Evolutionary conservation across 2,888 invertebrate genomes (phyloP).

Genomic region (Rhagonycha lutea): DNA sequence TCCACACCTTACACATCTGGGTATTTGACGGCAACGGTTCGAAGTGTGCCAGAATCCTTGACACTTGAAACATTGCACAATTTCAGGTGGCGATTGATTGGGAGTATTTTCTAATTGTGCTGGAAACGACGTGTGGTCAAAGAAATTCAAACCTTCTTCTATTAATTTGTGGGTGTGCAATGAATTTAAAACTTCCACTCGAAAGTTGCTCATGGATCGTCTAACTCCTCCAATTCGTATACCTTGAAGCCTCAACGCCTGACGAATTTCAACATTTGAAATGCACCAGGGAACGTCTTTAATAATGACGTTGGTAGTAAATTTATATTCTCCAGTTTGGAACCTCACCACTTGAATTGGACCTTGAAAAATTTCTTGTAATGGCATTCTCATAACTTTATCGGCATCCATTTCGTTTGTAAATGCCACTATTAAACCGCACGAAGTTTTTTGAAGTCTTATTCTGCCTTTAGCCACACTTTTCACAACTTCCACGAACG

Average conservation of each 20-base stretch:
- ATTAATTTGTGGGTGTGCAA: constrained; percentile 54
- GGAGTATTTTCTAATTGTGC: constrained; percentile 54
- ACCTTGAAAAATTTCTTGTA: constrained; percentile 52
- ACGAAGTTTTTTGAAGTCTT: constrained; percentile 38
- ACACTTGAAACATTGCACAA: constrained; percentile 59
- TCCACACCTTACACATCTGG: constrained; percentile 59
- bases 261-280: constrained; percentile 55
- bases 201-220: constrained; percentile 29
- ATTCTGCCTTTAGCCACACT: constrained; percentile 33
- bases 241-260: constrained; percentile 55
- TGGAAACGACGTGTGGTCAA: constrained; percentile 54
- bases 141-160: constrained; percentile 58
- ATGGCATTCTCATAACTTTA: constrained; percentile 50
- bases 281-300: constrained; percentile 59
- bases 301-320: constrained; percentile 52
- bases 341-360: constrained; percentile 56
- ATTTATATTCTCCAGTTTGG: constrained; percentile 51
- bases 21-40: constrained; percentile 47
- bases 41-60: constrained; percentile 63
- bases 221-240: constrained; percentile 52
- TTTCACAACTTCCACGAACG: constrained; percentile 30
- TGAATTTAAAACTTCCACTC: constrained; percentile 53
- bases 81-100: constrained; percentile 48
- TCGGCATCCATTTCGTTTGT: constrained; percentile 52
- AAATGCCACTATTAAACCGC: constrained; percentile 54